Evolutionary conservation across 2,888 invertebrate genomes (phyloP), one percentile per base, ranked within the genome.

Genomic region (Nemapogon koenigi): DNA sequence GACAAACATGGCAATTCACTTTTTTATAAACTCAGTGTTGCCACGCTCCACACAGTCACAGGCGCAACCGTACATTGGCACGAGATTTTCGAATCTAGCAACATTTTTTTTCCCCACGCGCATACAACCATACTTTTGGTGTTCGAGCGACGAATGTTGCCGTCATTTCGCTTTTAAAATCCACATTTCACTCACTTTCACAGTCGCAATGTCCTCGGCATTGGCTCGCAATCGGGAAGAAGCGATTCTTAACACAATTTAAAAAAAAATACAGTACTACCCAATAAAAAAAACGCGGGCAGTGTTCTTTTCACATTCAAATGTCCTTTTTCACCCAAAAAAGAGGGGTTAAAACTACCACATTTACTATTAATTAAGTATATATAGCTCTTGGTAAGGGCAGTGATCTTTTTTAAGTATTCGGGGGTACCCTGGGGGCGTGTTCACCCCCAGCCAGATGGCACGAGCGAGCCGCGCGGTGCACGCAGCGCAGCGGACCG

Each of bases 391-490:
- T n/a, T n/a, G n/a, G n/a, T n/a, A n/a, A 22, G 22, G 22, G 22
- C 22, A 22, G 22, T 22, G 22, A 22, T 7, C 10, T 22, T 22
- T 22, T 7, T 22, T 35, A 26, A 7, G 3, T 16, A 15, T 43
- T 18, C 29, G 42, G 13, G 47, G 41, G 25, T 50, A 47, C 3
- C 48, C 64, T 54, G 44, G 82, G 81, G 45, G 73, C 81, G 65
- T 96, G 96, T 49, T 84, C 83, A 4, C 93, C 94, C 39, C 94
- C 96, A 53, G 94, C 93, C 40, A 90, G 62, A 42, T 88, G 89
- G 56, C 93, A 91, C 38, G 85, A 82, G 44, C 89, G 83, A 37
- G 92, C 92, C 53, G 91, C 88, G 75, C 86, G 84, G 72, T 95
- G 94, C 57, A 89, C 88, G 51, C 90, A 87, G 52, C 88, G 87